Evolutionary conservation across 2,888 invertebrate genomes (phyloP).

Genomic region (Calephelis perditalis): DNA sequence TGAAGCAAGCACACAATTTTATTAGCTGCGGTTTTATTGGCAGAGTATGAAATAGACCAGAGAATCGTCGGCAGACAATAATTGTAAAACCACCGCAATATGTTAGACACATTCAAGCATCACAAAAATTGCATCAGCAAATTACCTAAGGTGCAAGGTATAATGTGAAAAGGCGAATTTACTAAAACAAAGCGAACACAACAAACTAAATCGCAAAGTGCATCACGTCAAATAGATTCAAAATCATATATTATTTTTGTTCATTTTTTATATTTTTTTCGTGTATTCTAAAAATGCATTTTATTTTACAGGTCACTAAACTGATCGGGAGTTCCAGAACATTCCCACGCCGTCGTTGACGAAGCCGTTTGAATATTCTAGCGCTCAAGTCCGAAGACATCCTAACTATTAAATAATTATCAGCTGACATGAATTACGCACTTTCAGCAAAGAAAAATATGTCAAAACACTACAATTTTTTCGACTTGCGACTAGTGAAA

Average conservation of each 20-base stretch:
- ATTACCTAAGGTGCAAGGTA: slow-evolving; percentile 56
- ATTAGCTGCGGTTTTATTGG: too few relatives aligned
- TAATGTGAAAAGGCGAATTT: slow-evolving; percentile 46
- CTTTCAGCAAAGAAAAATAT: slow-evolving; percentile 80
- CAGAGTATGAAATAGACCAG: not conserved
- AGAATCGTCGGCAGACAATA: not conserved
- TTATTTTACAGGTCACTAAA: slow-evolving; percentile 64
- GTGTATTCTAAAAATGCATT: slow-evolving; percentile 61
- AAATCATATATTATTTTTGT: slow-evolving; percentile 53
- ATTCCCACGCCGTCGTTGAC: slow-evolving; percentile 48
- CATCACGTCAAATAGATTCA: slow-evolving; percentile 64
- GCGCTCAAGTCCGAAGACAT: slow-evolving; percentile 41
- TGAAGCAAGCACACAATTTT: too few relatives aligned
- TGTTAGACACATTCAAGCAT: slow-evolving; percentile 17
- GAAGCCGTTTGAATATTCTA: slow-evolving; percentile 64
- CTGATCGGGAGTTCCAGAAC: slow-evolving; percentile 51
- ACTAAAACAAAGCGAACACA: slow-evolving; percentile 72
- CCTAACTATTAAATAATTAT: slow-evolving; percentile 60
- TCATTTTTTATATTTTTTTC: slow-evolving; percentile 48
- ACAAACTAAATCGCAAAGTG: slow-evolving; percentile 68
- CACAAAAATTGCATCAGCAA: slow-evolving; percentile 24
- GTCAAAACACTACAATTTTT: slow-evolving; percentile 78
- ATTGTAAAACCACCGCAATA: slow-evolving; percentile 1
- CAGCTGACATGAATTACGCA: slow-evolving; percentile 79
- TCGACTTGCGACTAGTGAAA: slow-evolving; percentile 78